phyloP scores from a whole-genome alignment of 2,888 invertebrate species.

The Macrosoma leucophasiata region DNA sequence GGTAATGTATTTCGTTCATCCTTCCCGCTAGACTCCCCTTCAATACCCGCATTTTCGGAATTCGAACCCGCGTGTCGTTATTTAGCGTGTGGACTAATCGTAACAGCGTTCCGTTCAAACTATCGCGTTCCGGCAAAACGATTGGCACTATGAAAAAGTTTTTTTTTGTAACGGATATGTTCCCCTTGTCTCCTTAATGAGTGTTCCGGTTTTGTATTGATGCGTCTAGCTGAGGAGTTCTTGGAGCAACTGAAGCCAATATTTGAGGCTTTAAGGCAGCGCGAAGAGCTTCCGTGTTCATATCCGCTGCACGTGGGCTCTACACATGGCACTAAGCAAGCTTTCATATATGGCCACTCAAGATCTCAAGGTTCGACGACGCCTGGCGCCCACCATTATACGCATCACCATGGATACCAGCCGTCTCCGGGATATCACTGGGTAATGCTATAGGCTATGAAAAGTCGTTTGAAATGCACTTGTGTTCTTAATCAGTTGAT shows the following conservation, averaged over 20 bases:
- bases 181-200: constrained; percentile 53
- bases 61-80: constrained; percentile 28
- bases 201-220: constrained; percentile 67
- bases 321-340: constrained; percentile 77
- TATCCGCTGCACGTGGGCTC: constrained; percentile 91
- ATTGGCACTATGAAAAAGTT: constrained; percentile 71
- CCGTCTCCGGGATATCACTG: constrained; percentile 84
- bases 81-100: constrained; percentile 61
- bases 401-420: constrained; percentile 81
- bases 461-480: constrained; percentile 50
- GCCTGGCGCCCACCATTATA: constrained; percentile 78
- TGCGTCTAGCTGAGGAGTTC: constrained; percentile 91
- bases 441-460: constrained; percentile 77
- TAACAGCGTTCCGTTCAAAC: constrained; percentile 47
- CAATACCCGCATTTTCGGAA: constrained; percentile 44
- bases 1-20: constrained; percentile 69
- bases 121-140: constrained; percentile 54
- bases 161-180: constrained; percentile 38
- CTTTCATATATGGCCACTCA: constrained; percentile 77
- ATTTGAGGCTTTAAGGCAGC: constrained; percentile 94
- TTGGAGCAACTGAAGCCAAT: constrained; percentile 97
- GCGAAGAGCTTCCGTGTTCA: constrained; percentile 93
- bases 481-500: constrained; percentile 39
- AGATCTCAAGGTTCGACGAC: constrained; percentile 78
- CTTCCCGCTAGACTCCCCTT: constrained; percentile 61